Evolutionary conservation across 2,113 vertebrate genomes (phyloP).

Genomic region (Salvelinus fontinalis): DNA sequence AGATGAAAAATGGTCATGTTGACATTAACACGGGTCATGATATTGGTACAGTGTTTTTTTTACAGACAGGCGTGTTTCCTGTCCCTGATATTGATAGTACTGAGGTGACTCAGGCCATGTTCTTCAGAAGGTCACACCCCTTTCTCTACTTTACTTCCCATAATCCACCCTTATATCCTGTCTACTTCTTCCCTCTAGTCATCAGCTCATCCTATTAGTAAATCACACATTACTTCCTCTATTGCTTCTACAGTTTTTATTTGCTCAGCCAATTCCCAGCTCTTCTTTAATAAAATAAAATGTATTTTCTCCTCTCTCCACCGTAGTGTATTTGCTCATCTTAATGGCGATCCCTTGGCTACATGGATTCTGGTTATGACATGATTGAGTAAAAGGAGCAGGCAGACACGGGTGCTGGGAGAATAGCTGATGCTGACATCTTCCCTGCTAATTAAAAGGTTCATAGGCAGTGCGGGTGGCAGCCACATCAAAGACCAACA

Average conservation of each 20-base stretch:
- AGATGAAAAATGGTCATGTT: constrained; percentile 15
- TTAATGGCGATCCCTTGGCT: constrained; percentile 64
- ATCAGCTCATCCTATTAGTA: constrained; percentile 12
- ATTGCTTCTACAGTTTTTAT: neutral
- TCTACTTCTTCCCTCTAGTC: neutral
- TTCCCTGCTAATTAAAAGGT: constrained; percentile 73
- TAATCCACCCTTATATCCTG: constrained; percentile 22
- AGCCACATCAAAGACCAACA: constrained; percentile 70
- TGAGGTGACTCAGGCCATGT: constrained; percentile 31
- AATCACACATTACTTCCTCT: constrained; percentile 12
- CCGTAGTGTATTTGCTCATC: constrained; percentile 37
- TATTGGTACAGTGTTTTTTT: constrained; percentile 24
- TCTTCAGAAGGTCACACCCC: constrained; percentile 24
- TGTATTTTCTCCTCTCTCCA: constrained; percentile 5
- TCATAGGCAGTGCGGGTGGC: constrained; percentile 57
- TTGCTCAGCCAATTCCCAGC: constrained; percentile 7
- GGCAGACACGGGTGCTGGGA: constrained; percentile 48
- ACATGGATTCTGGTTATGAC: constrained; percentile 62
- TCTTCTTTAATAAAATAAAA: neutral
- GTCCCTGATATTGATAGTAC: constrained; percentile 17
- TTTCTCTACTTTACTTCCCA: neutral
- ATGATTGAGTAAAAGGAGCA: constrained; percentile 60
- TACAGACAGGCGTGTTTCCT: constrained; percentile 9
- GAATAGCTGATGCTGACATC: constrained; percentile 71
- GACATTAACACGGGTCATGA: constrained; percentile 25